phyloP scores from a whole-genome alignment of 2,797 vertebrate genomes.

The Varecia variegata region DNA sequence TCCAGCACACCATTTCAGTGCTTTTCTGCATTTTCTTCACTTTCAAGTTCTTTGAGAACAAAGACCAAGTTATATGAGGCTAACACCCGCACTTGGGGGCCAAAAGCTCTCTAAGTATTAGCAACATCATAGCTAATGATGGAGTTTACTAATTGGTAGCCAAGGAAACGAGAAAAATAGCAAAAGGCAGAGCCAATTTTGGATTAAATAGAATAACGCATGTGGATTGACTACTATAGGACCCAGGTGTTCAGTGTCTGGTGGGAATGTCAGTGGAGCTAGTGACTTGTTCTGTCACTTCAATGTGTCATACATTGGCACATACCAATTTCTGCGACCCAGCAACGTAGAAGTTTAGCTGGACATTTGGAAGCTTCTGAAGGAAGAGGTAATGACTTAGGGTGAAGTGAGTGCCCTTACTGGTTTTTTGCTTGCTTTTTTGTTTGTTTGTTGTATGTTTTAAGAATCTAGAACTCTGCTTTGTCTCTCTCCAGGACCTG shows the following conservation, averaged over 20 bases:
- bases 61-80: neutral
- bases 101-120: neutral
- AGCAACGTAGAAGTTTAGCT: neutral
- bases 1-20: neutral
- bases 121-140: neutral
- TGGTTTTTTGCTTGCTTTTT: neutral
- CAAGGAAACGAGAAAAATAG: conserved; percentile 22
- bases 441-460: neutral
- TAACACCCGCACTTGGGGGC: neutral
- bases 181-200: neutral
- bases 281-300: neutral
- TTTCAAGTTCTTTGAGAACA: neutral
- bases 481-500: neutral
- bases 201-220: neutral
- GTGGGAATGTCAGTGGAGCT: neutral
- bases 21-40: neutral
- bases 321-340: neutral
- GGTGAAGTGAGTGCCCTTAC: neutral
- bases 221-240: neutral
- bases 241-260: neutral
- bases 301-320: neutral
- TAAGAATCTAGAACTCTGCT: neutral
- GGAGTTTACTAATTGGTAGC: neutral
- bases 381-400: neutral
- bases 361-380: neutral